phyloP scores from a whole-genome alignment of 2,113 vertebrate species.

The Desmodus rotundus region DNA sequence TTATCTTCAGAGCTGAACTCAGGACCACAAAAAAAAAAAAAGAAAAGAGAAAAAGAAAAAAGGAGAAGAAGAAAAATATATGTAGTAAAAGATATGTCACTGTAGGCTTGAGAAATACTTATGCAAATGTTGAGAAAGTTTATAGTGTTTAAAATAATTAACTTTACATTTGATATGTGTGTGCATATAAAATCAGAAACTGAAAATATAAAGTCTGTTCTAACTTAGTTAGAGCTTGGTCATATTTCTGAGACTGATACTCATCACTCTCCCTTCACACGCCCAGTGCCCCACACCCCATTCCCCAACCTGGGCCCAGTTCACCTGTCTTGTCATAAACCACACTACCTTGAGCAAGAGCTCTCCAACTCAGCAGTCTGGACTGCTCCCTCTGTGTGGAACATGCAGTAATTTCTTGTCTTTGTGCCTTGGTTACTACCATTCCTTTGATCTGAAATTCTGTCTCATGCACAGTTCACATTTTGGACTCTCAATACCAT shows the following conservation, averaged over 20 bases:
- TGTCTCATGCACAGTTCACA: neutral
- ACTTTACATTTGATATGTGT: neutral
- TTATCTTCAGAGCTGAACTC: neutral
- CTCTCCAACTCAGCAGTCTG: neutral
- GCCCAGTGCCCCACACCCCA: accelerated
- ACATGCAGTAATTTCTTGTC: neutral
- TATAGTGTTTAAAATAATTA: neutral
- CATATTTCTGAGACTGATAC: neutral
- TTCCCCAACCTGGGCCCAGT: neutral
- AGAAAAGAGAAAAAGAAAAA: neutral
- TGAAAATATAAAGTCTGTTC: neutral
- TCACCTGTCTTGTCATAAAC: neutral
- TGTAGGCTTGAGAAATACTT: neutral
- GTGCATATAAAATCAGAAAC: neutral
- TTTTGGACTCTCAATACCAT: neutral
- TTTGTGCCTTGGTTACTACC: neutral
- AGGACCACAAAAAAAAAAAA: neutral
- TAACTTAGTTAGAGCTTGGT: neutral
- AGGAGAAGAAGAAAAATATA: neutral
- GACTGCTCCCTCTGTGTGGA: neutral
- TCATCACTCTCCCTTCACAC: neutral
- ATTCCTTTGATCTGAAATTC: neutral
- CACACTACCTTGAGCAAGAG: neutral
- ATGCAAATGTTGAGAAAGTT: neutral
- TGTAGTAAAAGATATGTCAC: neutral